These are phyloP conservation scores for Drosophila infuscata DNA, from an alignment of 2,888 invertebrate species.

Conservation along the genomic window DNA sequence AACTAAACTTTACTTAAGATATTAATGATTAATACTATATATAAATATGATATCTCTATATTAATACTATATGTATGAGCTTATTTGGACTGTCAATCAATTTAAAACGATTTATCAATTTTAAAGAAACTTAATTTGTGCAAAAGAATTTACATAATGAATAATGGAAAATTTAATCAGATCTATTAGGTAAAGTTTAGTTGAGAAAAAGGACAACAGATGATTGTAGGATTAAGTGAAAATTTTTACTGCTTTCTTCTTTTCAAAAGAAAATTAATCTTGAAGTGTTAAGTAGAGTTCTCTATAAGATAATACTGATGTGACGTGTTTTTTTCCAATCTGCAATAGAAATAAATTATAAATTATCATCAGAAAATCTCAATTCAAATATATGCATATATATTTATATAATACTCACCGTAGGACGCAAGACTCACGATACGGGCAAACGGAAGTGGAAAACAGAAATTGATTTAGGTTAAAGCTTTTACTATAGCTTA, in stretches of 20 bases:
- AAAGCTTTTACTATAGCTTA: constrained; percentile 55
- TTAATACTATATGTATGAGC: not conserved
- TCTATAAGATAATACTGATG: constrained; percentile 65
- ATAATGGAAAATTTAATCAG: not conserved
- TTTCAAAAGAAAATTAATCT: constrained; percentile 26
- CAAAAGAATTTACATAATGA: not conserved
- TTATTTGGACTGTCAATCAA: not conserved
- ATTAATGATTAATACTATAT: no score
- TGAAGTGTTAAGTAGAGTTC: constrained; percentile 26
- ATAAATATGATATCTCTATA: no score
- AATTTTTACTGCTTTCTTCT: constrained; percentile 51
- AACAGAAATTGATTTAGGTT: constrained; percentile 32
- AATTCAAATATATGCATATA: not conserved
- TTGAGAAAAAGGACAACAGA: not conserved
- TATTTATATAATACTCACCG: constrained; percentile 38
- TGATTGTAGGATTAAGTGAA: not conserved
- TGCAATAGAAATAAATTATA: constrained; percentile 36
- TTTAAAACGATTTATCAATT: no score
- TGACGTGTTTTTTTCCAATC: constrained; percentile 47
- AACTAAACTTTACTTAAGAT: constrained; percentile 15
- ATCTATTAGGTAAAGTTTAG: constrained; percentile 7
- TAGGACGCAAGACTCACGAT: constrained; percentile 40
- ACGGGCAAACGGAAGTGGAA: constrained; percentile 45
- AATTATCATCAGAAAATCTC: not conserved
- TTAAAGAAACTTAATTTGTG: not conserved